Conservation (phyloP, 2,113 vertebrate genomes). For the Phaethon lepturus region DNA sequence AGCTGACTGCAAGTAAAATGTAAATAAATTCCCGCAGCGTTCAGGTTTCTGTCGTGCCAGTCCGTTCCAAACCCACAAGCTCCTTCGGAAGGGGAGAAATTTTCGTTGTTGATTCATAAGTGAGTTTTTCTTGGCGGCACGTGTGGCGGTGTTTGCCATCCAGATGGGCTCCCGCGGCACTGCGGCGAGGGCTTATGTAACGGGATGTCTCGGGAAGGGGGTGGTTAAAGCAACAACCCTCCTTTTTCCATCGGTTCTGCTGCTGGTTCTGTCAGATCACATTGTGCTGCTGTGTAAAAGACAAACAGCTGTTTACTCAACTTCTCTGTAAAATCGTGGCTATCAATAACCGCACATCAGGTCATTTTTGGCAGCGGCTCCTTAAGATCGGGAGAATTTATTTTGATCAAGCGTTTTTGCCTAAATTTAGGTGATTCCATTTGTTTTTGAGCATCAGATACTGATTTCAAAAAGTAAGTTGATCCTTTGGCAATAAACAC, state of each 20-base stretch:
- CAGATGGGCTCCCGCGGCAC: conserved; percentile 52
- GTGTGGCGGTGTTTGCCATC: conserved; percentile 37
- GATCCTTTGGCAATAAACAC: neutral
- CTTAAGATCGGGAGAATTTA: neutral
- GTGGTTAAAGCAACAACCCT: neutral
- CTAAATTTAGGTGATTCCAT: neutral
- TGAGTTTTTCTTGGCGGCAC: conserved; percentile 69
- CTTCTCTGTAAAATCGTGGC: neutral
- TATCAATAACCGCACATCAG: neutral
- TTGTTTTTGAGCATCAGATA: neutral
- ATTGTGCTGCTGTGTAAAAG: neutral
- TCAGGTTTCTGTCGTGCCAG: neutral
- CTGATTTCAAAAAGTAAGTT: neutral
- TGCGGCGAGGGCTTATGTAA: conserved; percentile 55
- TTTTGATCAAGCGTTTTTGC: neutral
- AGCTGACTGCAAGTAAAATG: neutral
- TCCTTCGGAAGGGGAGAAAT: conserved; percentile 38
- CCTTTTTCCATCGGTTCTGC: neutral
- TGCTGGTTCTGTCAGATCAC: neutral
- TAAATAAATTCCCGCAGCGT: neutral
- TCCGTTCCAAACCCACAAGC: conserved; percentile 36
- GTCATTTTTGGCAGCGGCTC: neutral
- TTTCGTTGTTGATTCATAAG: conserved; percentile 48
- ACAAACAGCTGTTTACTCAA: neutral
- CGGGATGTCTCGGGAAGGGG: conserved; percentile 28